A percentile compares a stretch with the other conserved stretches of the same genome.
Evolutionary conservation across 2,797 vertebrate genomes (phyloP).

Genomic region (Thaleichthys pacificus): DNA sequence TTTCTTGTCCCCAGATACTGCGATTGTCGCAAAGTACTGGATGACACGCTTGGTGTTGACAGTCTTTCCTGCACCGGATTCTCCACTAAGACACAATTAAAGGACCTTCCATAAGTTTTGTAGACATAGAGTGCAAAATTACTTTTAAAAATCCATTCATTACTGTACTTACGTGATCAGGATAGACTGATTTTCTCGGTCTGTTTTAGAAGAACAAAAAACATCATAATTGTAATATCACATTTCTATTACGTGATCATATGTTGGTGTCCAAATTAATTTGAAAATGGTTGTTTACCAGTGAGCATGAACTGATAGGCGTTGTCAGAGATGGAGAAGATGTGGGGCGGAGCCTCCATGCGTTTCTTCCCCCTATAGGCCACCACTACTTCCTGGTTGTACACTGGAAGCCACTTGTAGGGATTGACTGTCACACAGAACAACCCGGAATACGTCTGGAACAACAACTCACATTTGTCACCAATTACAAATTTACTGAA

Average conservation of each 20-base stretch:
- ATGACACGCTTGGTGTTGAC: slow-evolving; percentile 80
- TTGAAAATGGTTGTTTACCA: slow-evolving; percentile 58
- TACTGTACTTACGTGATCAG: slow-evolving; percentile 81
- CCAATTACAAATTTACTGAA: too few relatives aligned
- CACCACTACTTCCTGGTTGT: slow-evolving; percentile 67
- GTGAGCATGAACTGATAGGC: slow-evolving; percentile 86
- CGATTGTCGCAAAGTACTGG: slow-evolving; percentile 78
- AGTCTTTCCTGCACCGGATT: slow-evolving; percentile 78
- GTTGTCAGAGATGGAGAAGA: slow-evolving; percentile 82
- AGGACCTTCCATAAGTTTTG: background rate
- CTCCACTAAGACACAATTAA: slow-evolving; percentile 62
- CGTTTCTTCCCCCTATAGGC: slow-evolving; percentile 80
- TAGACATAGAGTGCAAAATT: background rate
- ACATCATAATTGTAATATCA: slow-evolving; percentile 11
- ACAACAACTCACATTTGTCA: slow-evolving; percentile 6
- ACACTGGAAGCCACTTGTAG: slow-evolving; percentile 81
- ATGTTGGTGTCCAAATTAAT: background rate
- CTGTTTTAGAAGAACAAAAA: slow-evolving; percentile 52
- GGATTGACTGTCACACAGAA: slow-evolving; percentile 80
- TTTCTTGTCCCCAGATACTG: slow-evolving; percentile 71
- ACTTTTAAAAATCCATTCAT: too few relatives aligned
- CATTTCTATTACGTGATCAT: background rate
- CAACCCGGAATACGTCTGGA: slow-evolving; percentile 79
- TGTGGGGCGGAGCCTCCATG: slow-evolving; percentile 78
- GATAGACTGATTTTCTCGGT: slow-evolving; percentile 86